Conservation (phyloP, 1,140 invertebrate genomes). For the Bombyx mandarina region DNA sequence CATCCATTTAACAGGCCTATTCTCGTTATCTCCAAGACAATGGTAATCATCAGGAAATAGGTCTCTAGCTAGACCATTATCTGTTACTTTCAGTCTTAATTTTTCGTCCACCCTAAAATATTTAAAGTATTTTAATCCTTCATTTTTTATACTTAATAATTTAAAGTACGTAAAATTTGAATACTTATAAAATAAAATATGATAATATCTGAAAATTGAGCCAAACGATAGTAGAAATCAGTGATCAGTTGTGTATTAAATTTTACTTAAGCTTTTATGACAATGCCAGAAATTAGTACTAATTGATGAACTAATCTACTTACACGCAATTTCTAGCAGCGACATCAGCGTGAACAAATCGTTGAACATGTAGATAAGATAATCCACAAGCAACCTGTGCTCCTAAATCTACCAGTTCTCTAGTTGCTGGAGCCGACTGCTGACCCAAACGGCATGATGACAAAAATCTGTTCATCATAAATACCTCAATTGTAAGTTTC, state of each 20-base stretch:
- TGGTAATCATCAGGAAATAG: conserved; percentile 96
- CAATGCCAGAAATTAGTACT: no score
- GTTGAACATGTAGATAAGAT: conserved; percentile 90
- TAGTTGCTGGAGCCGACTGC: conserved; percentile 76
- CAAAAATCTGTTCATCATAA: conserved; percentile 70
- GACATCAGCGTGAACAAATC: conserved; percentile 91
- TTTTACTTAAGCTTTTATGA: no score
- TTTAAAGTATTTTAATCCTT: no score
- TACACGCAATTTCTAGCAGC: conserved; percentile 87
- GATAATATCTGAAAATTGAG: no score
- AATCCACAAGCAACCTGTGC: conserved; percentile 90
- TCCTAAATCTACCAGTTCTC: conserved; percentile 91
- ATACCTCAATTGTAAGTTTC: not conserved
- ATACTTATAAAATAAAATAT: no score
- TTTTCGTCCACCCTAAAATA: conserved; percentile 81
- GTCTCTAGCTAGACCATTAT: conserved; percentile 91
- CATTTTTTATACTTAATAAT: no score
- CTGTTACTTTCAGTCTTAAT: conserved; percentile 88
- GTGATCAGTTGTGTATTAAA: no score
- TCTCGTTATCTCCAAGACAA: conserved; percentile 94
- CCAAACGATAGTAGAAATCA: no score
- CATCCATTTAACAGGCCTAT: conserved; percentile 96
- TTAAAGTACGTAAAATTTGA: no score
- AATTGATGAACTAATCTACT: conserved; percentile 11
- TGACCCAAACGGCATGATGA: conserved; percentile 75